Evolutionary conservation across 2,113 vertebrate genomes (phyloP).

Genomic region (Megaptera novaeangliae): DNA sequence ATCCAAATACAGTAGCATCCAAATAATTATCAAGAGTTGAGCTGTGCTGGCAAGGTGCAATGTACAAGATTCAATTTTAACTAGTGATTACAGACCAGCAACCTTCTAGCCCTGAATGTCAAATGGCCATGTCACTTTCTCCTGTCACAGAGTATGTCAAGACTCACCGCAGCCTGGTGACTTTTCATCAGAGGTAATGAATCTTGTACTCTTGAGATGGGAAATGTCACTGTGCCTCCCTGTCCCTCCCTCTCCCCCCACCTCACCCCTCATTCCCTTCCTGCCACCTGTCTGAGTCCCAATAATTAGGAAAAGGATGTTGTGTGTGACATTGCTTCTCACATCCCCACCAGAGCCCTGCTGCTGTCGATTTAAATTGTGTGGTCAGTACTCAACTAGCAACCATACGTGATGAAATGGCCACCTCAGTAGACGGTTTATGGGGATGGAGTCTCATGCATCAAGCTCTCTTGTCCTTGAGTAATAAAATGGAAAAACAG

Average conservation of each 20-base stretch:
- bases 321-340: not conserved
- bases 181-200: slow-evolving; percentile 71
- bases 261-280: slow-evolving; percentile 48
- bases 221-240: slow-evolving; percentile 43
- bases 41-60: slow-evolving; percentile 67
- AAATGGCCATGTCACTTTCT: slow-evolving; percentile 79
- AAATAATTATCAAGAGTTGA: slow-evolving; percentile 78
- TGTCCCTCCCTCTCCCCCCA: not conserved
- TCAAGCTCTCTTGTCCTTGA: slow-evolving; percentile 55
- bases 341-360: slow-evolving; percentile 1
- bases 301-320: slow-evolving; percentile 49
- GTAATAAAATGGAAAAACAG: slow-evolving; percentile 64
- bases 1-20: slow-evolving; percentile 72
- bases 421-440: not conserved
- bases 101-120: slow-evolving; percentile 79
- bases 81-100: slow-evolving; percentile 77
- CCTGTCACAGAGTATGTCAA: slow-evolving; percentile 68
- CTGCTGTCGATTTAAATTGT: slow-evolving; percentile 53
- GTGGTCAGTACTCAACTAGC: not conserved
- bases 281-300: slow-evolving; percentile 37
- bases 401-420: not conserved
- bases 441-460: slow-evolving; percentile 10
- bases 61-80: slow-evolving; percentile 82
- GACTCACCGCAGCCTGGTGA: slow-evolving; percentile 68
- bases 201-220: slow-evolving; percentile 56